Conservation (phyloP, 2,888 invertebrate genomes). For the Cantharis lateralis region DNA sequence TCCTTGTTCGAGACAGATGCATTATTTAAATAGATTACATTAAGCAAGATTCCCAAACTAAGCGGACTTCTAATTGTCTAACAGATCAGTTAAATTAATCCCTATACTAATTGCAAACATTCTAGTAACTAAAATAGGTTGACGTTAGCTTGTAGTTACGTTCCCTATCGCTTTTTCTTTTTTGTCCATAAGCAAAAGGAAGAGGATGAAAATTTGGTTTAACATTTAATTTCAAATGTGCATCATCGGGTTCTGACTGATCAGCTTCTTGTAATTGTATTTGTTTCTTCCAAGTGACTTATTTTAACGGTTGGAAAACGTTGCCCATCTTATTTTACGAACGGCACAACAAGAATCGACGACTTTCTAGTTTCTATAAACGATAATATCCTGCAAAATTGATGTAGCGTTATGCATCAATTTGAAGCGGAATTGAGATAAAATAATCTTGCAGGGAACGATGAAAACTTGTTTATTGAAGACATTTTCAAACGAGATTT, state of each 20-base stretch:
- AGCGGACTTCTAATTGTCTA: slow-evolving; percentile 29
- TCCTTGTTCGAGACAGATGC: slow-evolving; percentile 12
- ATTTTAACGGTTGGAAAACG: slow-evolving; percentile 29
- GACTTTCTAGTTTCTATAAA: slow-evolving; percentile 12
- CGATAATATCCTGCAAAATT: slow-evolving; percentile 3
- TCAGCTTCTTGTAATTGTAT: slow-evolving; percentile 36
- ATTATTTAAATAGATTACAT: slow-evolving; percentile 26
- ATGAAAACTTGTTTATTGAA: slow-evolving; percentile 2
- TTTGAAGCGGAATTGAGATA: slow-evolving; percentile 1
- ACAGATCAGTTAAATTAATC: slow-evolving; percentile 31
- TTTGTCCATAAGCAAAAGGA: background rate
- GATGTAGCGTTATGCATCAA: slow-evolving; percentile 4
- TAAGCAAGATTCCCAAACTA: slow-evolving; percentile 26
- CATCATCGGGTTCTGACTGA: slow-evolving; percentile 29
- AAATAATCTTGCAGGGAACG: background rate
- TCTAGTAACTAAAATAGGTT: slow-evolving; percentile 10
- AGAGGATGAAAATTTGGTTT: slow-evolving; percentile 4
- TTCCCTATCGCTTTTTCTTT: slow-evolving; percentile 3
- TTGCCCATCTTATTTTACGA: slow-evolving; percentile 31
- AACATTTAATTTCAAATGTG: slow-evolving; percentile 2
- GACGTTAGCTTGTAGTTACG: background rate
- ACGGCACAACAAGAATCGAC: slow-evolving; percentile 8
- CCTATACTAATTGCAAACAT: slow-evolving; percentile 29
- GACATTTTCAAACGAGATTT: background rate
- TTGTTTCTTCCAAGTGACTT: slow-evolving; percentile 36